A percentile compares a stretch with the other conserved stretches of the same genome.
These are phyloP conservation scores for Ahaetulla prasina DNA, from an alignment of 2,113 vertebrate species.

Conservation along the genomic window DNA sequence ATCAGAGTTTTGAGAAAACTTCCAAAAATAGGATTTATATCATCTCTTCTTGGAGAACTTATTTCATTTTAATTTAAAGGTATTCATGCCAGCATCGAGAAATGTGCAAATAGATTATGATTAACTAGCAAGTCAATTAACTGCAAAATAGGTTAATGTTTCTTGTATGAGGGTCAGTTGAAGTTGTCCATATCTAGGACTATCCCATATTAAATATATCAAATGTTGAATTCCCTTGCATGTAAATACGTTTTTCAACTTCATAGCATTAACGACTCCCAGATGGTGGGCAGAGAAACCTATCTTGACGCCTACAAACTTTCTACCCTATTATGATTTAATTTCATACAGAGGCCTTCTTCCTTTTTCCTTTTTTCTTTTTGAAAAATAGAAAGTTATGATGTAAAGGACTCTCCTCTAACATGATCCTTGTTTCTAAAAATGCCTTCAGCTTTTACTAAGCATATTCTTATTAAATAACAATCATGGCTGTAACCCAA, in stretches of 20 bases:
- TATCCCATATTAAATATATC: background rate
- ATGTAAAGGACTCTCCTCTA: background rate
- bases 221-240: background rate
- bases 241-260: conserved; percentile 2
- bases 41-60: background rate
- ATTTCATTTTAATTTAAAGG: background rate
- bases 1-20: background rate
- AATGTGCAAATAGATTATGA: background rate
- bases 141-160: background rate
- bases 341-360: background rate
- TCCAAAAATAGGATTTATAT: background rate
- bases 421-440: background rate
- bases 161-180: background rate
- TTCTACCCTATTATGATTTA: background rate
- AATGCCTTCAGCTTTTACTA: background rate
- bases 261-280: background rate
- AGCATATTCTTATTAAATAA: background rate
- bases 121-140: conserved; percentile 5
- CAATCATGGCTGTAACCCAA: background rate
- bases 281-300: background rate
- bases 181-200: background rate
- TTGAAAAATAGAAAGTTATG: background rate
- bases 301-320: background rate
- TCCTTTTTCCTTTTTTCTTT: background rate
- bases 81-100: background rate